These are phyloP conservation scores for Dendrocopos noguchii DNA, from an alignment of 2,113 vertebrate species.

Conservation along the genomic window DNA sequence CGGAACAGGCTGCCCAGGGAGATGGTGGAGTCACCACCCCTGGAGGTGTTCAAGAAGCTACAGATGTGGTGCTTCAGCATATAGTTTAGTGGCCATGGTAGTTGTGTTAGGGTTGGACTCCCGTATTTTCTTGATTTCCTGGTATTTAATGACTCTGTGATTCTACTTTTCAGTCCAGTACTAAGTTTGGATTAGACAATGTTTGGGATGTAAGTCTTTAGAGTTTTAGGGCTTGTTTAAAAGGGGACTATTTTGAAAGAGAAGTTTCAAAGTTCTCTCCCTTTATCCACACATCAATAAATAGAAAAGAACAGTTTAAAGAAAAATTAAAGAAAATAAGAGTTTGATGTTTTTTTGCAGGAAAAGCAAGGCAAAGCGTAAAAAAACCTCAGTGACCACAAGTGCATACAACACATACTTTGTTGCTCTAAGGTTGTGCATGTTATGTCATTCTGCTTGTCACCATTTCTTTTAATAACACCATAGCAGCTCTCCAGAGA, in stretches of 20 bases:
- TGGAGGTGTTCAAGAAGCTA: no score
- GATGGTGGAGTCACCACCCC: no score
- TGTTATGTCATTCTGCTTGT: neutral
- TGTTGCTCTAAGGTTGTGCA: neutral
- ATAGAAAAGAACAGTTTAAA: neutral
- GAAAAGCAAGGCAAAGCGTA: neutral
- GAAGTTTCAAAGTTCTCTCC: neutral
- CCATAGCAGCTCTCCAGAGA: neutral
- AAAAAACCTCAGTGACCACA: neutral
- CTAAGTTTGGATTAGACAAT: neutral
- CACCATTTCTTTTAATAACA: neutral
- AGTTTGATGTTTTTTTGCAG: neutral
- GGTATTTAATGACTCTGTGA: no score
- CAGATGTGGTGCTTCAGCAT: no score
- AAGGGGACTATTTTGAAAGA: neutral
- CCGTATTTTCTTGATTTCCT: no score
- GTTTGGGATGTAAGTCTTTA: neutral
- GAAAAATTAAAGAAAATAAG: neutral
- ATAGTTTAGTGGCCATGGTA: no score
- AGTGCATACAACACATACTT: neutral
- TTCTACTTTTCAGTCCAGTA: neutral
- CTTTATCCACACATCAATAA: neutral
- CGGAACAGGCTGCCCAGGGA: no score
- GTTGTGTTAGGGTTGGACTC: no score
- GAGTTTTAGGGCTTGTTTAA: neutral